These are phyloP conservation scores for Achroia grisella DNA, from an alignment of 1,140 invertebrate genomes.

Conservation along the genomic window DNA sequence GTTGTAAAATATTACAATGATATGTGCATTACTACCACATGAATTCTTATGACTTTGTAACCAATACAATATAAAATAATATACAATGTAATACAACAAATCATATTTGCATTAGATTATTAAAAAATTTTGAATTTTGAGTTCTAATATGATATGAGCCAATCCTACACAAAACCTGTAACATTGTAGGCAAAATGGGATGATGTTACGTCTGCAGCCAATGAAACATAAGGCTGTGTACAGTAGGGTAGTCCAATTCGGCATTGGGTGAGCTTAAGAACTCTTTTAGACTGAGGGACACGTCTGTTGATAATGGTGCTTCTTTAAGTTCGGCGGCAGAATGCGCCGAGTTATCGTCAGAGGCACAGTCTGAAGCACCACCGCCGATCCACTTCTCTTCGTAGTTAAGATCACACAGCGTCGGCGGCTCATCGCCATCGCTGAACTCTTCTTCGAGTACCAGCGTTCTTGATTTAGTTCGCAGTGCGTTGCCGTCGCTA, in stretches of 20 bases:
- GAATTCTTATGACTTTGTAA: constrained; percentile 1
- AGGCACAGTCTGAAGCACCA: constrained; percentile 51
- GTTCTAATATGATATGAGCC: constrained; percentile 19
- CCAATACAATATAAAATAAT: too few relatives aligned
- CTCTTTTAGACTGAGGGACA: constrained; percentile 48
- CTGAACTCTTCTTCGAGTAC: constrained; percentile 47
- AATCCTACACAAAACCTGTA: constrained; percentile 14
- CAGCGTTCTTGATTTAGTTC: constrained; percentile 33
- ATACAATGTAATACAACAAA: too few relatives aligned
- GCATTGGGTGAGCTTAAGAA: constrained; percentile 56
- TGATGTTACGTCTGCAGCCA: constrained; percentile 65
- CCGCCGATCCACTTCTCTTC: constrained; percentile 51
- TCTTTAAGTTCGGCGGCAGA: constrained; percentile 43
- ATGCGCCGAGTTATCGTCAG: constrained; percentile 62
- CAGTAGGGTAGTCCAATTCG: constrained; percentile 61
- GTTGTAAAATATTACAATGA: constrained; percentile 17
- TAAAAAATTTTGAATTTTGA: too few relatives aligned
- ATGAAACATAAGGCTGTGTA: constrained; percentile 69
- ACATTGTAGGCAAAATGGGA: neutral
- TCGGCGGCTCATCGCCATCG: constrained; percentile 58
- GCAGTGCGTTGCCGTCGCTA: constrained; percentile 28
- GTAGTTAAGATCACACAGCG: constrained; percentile 56
- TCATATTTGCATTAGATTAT: too few relatives aligned
- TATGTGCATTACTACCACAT: constrained; percentile 49
- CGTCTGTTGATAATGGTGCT: constrained; percentile 29